Conservation (phyloP, 2,113 vertebrate genomes). For the Turdus rufiventris region DNA sequence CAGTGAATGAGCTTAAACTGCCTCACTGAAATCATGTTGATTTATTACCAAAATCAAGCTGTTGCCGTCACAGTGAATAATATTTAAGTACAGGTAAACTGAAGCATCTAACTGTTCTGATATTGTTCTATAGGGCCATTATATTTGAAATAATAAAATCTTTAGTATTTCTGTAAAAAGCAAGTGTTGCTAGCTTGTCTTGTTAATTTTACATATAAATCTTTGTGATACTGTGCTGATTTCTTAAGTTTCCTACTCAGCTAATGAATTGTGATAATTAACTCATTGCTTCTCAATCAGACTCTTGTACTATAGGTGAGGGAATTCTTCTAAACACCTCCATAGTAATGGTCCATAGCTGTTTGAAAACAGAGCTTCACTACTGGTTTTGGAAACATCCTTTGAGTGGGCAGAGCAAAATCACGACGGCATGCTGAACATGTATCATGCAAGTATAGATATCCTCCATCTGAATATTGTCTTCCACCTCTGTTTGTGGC, state of each 20-base stretch:
- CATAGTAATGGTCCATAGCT: accelerated
- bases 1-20: neutral
- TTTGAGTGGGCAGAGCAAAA: neutral
- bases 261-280: neutral
- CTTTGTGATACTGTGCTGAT: neutral
- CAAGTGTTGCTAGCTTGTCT: neutral
- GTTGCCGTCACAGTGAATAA: neutral
- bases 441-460: neutral
- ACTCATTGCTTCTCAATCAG: neutral
- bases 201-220: neutral
- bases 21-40: neutral
- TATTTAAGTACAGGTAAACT: neutral
- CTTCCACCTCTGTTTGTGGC: neutral
- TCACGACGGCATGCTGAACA: neutral
- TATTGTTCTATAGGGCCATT: neutral
- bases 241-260: neutral
- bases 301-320: neutral
- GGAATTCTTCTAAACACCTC: neutral
- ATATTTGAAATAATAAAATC: neutral
- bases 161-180: neutral
- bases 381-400: neutral
- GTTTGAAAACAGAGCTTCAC: neutral
- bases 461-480: neutral
- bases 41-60: neutral
- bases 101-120: neutral